Evolutionary conservation across 2,888 invertebrate genomes (phyloP).

Genomic region (Hyalella azteca): DNA sequence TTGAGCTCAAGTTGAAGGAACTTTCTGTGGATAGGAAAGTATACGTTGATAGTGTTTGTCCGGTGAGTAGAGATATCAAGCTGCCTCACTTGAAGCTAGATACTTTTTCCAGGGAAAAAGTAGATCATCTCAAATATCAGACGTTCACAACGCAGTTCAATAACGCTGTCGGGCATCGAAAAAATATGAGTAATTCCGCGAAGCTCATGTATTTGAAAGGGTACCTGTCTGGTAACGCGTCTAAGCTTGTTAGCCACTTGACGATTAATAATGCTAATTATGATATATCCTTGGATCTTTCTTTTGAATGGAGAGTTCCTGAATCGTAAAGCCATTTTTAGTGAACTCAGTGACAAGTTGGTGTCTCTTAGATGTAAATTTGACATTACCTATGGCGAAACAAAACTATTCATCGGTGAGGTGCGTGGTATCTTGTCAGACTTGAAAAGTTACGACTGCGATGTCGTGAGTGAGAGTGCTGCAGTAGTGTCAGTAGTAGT

Average conservation of each 20-base stretch:
- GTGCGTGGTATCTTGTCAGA: not conserved
- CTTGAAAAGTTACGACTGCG: not conserved
- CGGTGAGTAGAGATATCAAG: no score
- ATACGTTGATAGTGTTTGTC: not conserved
- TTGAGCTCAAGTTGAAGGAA: not conserved
- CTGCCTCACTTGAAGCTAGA: not conserved
- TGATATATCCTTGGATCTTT: not conserved
- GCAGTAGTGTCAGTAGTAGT: not conserved
- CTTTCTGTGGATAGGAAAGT: not conserved
- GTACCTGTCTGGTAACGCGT: not conserved
- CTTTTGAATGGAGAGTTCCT: not conserved
- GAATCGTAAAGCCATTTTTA: not conserved
- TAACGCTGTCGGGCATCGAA: not conserved
- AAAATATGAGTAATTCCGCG: not conserved
- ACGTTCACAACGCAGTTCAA: not conserved
- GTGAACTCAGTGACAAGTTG: not conserved
- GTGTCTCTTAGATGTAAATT: not conserved
- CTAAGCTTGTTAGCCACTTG: not conserved
- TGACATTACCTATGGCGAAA: not conserved
- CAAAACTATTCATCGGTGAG: not conserved
- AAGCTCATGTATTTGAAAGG: constrained; percentile 3
- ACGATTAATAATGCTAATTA: not conserved
- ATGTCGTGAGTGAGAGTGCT: not conserved
- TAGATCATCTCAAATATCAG: not conserved
- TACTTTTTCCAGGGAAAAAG: not conserved